These are phyloP conservation scores for Pristis pectinata DNA, from an alignment of 2,797 vertebrate species.

Conservation along the genomic window DNA sequence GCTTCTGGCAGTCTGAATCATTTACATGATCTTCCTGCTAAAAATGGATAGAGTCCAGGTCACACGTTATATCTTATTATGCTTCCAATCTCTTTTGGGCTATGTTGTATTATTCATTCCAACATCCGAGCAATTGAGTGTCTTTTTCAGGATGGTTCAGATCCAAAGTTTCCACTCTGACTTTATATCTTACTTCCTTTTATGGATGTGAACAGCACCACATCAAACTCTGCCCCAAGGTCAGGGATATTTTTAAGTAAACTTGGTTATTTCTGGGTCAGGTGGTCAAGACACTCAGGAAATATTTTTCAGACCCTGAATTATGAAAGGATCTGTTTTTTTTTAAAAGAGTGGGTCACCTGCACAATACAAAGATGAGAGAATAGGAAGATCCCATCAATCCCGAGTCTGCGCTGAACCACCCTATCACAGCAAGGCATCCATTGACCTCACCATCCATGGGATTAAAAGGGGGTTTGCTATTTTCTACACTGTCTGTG, in stretches of 20 bases:
- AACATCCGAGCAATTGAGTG: conserved; percentile 22
- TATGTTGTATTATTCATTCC: conserved; percentile 21
- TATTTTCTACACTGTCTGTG: too few relatives aligned
- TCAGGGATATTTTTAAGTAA: conserved; percentile 2
- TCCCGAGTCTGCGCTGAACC: background rate
- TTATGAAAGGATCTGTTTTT: background rate
- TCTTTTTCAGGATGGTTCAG: background rate
- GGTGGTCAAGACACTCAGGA: background rate
- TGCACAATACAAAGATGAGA: background rate
- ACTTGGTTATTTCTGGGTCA: background rate
- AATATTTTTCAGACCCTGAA: background rate
- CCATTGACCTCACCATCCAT: background rate
- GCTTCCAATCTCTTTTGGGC: conserved; percentile 14
- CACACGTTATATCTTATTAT: conserved; percentile 30
- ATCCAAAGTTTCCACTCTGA: background rate
- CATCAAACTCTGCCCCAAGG: background rate
- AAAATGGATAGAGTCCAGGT: conserved; percentile 26
- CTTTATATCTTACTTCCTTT: conserved; percentile 19
- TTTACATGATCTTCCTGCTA: conserved; percentile 32
- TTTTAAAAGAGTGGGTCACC: background rate
- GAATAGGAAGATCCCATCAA: background rate
- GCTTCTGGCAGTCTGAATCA: background rate
- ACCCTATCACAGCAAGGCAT: background rate
- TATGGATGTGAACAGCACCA: background rate
- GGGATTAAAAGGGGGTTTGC: background rate